Evolutionary conservation across 2,797 vertebrate species (phyloP), one percentile per base, ranked within the genome.

Genomic region (Acanthopagrus latus): DNA sequence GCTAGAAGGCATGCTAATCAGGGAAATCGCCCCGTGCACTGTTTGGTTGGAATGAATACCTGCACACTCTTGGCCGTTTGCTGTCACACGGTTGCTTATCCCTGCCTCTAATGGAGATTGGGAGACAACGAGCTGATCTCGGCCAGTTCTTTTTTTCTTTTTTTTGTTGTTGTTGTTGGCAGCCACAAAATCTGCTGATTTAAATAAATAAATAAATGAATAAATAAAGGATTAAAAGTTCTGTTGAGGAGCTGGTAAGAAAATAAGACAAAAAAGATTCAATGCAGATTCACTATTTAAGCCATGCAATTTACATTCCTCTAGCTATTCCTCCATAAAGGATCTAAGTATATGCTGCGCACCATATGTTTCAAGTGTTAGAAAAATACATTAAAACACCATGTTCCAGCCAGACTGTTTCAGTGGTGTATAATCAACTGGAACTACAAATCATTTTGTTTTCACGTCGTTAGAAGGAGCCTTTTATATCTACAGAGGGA

Each of bases 1-100:
- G 89, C 82, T 84, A 80, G 91, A 78, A 90, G 78, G 88, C 78
- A 83, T 88, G 82, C 77, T 90, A 91, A 91, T 92, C 89, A 93
- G 89, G 62, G 79, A 77, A 91, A 91, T 82, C 69, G 64, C 78
- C 76, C 71, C 4, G 71, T 64, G 74, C 25, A 58, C 76, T 66
- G 80, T 84, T 88, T 67, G 57, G 67, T 59, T 86, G 81, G 56
- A 84, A 83, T 76, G 52, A 80, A 90, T 92, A 88, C 80, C 63
- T 74, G 81, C 80, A 70, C 67, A 85, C 66, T 58, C 67, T 54
- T 5, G 78, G 82, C 86, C 73, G 73, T 89, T 84, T 44, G 50
- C 64, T 86, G 84, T 91, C 85, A 82, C 74, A 91, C 27, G 48
- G 78, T 75, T 77, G 73, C 86, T 87, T 86, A 71, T 90, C 51